Evolutionary conservation across 2,888 invertebrate species (phyloP).

Genomic region (Sericinus montela): DNA sequence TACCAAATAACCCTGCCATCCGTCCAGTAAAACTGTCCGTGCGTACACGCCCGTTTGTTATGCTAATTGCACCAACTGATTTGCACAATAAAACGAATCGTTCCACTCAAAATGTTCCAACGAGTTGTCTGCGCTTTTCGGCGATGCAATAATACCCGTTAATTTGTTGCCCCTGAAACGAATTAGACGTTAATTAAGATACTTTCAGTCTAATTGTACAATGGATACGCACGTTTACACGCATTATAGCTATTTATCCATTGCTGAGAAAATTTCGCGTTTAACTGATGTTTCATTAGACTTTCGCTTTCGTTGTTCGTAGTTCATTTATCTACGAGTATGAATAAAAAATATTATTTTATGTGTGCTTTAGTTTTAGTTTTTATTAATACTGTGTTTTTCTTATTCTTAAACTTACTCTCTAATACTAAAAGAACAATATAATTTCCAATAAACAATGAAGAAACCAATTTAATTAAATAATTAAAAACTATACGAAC

Average conservation of each 20-base stretch:
- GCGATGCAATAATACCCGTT: constrained; percentile 30
- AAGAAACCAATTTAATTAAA: too few species aligned
- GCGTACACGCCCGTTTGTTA: constrained; percentile 31
- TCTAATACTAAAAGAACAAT: too few species aligned
- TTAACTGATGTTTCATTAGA: background rate
- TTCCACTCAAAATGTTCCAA: constrained; percentile 45
- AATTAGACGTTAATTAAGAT: constrained; percentile 20
- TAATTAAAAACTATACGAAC: too few species aligned
- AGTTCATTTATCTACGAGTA: background rate
- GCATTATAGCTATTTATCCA: constrained; percentile 1
- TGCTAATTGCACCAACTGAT: constrained; percentile 46
- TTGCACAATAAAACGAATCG: constrained; percentile 68
- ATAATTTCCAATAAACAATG: too few species aligned
- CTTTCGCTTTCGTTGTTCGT: constrained; percentile 1
- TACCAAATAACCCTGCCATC: constrained; percentile 47
- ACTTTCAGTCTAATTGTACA: constrained; percentile 10
- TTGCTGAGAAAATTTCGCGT: background rate
- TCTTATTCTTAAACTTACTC: too few species aligned
- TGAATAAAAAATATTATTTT: too few species aligned
- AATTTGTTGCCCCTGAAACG: constrained; percentile 35
- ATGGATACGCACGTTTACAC: constrained; percentile 14
- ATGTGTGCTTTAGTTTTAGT: too few species aligned
- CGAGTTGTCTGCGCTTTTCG: constrained; percentile 34
- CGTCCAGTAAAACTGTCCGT: constrained; percentile 22
- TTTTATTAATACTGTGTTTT: too few species aligned